These are phyloP conservation scores for Sthenelais limicola DNA, from an alignment of 2,888 invertebrate genomes.

Conservation along the genomic window DNA sequence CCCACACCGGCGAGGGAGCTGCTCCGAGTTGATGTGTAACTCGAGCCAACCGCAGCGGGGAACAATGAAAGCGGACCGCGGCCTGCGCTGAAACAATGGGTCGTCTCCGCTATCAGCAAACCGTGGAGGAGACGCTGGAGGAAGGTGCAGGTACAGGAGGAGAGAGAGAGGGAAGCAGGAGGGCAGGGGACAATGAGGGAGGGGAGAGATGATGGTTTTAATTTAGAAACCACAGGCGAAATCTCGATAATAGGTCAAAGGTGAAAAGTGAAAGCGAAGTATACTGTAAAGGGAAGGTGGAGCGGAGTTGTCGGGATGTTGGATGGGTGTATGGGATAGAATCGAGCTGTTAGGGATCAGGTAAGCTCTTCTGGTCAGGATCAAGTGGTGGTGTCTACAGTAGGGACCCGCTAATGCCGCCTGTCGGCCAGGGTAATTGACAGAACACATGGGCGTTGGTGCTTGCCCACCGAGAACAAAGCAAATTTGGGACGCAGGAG, in stretches of 20 bases:
- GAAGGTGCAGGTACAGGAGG: too few relatives aligned
- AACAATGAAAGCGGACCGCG: slow-evolving; percentile 30
- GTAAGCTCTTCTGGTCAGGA: too few relatives aligned
- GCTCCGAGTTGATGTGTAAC: slow-evolving; percentile 8
- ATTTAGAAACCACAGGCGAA: background rate
- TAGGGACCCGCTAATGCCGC: background rate
- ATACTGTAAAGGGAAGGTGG: background rate
- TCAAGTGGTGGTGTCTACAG: too few relatives aligned
- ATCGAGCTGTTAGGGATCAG: background rate
- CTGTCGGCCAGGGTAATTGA: slow-evolving; percentile 18
- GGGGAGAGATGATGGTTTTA: background rate
- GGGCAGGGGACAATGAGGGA: slow-evolving; percentile 4
- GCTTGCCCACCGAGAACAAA: slow-evolving; percentile 10
- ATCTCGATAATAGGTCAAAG: background rate
- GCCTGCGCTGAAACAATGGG: slow-evolving; percentile 3
- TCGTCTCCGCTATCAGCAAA: background rate
- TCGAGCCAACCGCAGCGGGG: slow-evolving; percentile 6
- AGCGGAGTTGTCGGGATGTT: background rate
- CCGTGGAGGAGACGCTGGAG: background rate
- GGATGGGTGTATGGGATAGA: slow-evolving; percentile 3
- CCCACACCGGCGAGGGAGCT: too few relatives aligned
- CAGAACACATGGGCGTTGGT: slow-evolving; percentile 10
- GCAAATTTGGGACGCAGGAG: too few relatives aligned
- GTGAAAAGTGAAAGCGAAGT: slow-evolving; percentile 5
- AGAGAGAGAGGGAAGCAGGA: background rate